Evolutionary conservation across 2,113 vertebrate genomes (phyloP), one percentile per base, ranked within the genome.

Genomic region (Galbula dea): DNA sequence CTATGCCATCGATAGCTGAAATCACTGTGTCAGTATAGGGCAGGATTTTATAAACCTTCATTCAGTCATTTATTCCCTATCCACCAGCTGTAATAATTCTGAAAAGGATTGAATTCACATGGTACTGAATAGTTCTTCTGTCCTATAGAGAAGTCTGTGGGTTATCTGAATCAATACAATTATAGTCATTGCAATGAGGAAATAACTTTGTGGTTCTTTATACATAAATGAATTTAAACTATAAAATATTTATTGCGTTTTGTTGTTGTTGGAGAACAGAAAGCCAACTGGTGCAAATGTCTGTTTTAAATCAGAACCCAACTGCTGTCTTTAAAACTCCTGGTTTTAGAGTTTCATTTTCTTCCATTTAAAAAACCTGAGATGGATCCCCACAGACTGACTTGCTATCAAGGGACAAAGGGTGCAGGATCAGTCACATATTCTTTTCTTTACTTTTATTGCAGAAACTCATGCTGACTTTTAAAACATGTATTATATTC

Each of bases 71-170:
- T 96, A 92, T 91, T 93, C 41, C 75, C 82, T 83, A 54, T 43
- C 30, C 24, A 6, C 57, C 84, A 95, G 74, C 90, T 95, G 92
- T 89, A 89, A 77, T 85, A 88, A 77, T 94, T 94, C 78, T 77
- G 63, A 67, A 79, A 87, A 90, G 54, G 63, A 94, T 34, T 89
- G 82, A 83, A 91, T 95, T 96, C 91, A 94, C 71, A 87, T 80
- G 84, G 78, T 77, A 80, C 59, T 95, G 82, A 94, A 94, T 92
- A 87, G 82, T 61, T 55, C 81, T n/a, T 92, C 94, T 96, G 86
- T 95, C 78, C 66, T 89, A 51, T 52, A 73, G 89, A 94, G 77
- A 63, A 39, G 82, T 73, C 82, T 91, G 81, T 94, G 94, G 55
- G 63, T 85, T 91, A 83, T 92, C 67, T 88, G 87, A 85, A 77